These are phyloP conservation scores for Trichechus manatus DNA, from an alignment of 2,113 vertebrate species.

Conservation along the genomic window DNA sequence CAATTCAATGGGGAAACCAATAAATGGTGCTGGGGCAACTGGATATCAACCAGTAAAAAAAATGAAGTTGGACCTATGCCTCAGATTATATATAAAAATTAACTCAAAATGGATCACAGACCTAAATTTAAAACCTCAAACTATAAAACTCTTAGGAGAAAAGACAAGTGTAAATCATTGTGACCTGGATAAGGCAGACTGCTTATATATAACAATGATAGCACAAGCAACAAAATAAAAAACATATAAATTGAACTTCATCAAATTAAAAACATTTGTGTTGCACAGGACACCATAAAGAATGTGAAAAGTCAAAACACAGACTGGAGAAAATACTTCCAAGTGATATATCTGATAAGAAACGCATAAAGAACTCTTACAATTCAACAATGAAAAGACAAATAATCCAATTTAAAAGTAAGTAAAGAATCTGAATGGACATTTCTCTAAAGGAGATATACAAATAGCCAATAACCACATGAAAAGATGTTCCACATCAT, in stretches of 20 bases:
- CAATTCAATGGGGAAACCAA: constrained; percentile 32
- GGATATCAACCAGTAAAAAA: constrained; percentile 30
- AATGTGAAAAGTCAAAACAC: too few species aligned
- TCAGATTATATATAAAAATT: constrained; percentile 15
- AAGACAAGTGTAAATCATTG: neutral
- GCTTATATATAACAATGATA: constrained; percentile 25
- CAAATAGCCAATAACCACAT: too few species aligned
- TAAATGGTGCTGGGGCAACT: neutral
- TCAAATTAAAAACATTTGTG: constrained; percentile 30
- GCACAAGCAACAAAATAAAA: constrained; percentile 39
- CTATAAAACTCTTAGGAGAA: too few species aligned
- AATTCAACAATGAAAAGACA: neutral
- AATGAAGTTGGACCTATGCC: neutral
- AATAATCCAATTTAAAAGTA: neutral
- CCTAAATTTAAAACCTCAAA: too few species aligned
- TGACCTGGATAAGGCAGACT: neutral
- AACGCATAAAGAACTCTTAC: too few species aligned
- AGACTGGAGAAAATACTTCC: too few species aligned
- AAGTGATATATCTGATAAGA: too few species aligned
- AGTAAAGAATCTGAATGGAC: too few species aligned
- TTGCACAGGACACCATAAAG: too few species aligned
- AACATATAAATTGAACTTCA: neutral
- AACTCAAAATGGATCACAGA: neutral
- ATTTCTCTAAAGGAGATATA: too few species aligned
- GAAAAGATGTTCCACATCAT: too few species aligned